Percentiles rank a stretch among this genome's conserved stretches.
Evolutionary conservation across 2,888 invertebrate genomes (phyloP).

Genomic region (Polymixis lichenea): DNA sequence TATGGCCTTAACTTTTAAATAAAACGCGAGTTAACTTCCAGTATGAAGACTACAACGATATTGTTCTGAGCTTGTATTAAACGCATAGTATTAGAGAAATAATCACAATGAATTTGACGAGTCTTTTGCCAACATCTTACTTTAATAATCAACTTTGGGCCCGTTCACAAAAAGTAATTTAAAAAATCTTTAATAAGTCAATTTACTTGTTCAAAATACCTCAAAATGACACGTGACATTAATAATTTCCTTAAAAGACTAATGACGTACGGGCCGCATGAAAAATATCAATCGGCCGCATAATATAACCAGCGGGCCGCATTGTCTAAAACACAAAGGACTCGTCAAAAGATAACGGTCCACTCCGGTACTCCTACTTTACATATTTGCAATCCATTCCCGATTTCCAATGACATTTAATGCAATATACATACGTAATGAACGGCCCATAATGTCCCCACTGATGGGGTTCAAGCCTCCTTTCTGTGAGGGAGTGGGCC

Average conservation of each 20-base stretch:
- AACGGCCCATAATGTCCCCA: background rate
- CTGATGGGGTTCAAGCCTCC: background rate
- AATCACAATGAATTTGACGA: constrained; percentile 22
- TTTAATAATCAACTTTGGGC: background rate
- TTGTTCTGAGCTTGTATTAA: constrained; percentile 52
- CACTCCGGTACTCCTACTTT: background rate
- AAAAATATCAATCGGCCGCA: background rate
- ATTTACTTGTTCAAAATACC: background rate
- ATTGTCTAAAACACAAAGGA: constrained; percentile 5
- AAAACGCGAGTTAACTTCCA: constrained; percentile 43
- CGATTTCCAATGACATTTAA: constrained; percentile 1
- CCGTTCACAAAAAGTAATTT: background rate
- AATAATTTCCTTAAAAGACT: background rate
- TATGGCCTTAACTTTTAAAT: constrained; percentile 52
- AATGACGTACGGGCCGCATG: background rate
- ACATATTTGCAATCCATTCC: constrained; percentile 32
- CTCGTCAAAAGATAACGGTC: constrained; percentile 24
- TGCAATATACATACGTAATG: background rate
- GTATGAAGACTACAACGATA: constrained; percentile 48
- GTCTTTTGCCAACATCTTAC: constrained; percentile 4
- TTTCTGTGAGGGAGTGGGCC: background rate
- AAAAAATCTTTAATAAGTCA: too few relatives aligned
- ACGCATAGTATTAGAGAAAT: constrained; percentile 36
- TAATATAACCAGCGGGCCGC: background rate
- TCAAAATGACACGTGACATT: background rate